phyloP scores from a whole-genome alignment of 2,888 invertebrate genomes.

The Eurois occulta region DNA sequence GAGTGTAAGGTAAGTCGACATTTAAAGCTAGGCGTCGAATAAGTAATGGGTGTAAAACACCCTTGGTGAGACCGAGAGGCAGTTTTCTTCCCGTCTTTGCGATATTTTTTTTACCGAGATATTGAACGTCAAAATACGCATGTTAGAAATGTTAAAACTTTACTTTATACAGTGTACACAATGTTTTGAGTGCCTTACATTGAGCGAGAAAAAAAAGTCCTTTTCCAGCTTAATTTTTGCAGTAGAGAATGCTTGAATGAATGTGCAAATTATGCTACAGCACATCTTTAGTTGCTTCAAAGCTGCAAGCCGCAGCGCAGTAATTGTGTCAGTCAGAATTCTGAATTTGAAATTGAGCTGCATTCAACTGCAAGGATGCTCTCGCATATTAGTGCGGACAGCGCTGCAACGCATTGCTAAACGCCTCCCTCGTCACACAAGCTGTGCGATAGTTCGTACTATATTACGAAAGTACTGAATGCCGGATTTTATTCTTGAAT shows the following conservation, averaged over 20 bases:
- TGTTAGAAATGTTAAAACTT: neutral
- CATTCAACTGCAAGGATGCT: neutral
- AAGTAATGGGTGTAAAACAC: neutral
- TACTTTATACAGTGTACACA: neutral
- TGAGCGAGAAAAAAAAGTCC: no score
- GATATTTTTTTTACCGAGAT: neutral
- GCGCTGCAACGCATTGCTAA: no score
- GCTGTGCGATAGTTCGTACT: no score
- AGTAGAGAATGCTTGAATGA: no score
- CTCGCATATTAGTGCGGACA: neutral
- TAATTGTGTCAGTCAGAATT: neutral
- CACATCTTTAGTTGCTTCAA: neutral
- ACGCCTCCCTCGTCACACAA: no score
- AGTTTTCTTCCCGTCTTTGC: neutral
- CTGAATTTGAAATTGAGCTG: neutral
- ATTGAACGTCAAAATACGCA: neutral
- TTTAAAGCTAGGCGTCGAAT: neutral
- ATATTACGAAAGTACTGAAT: no score
- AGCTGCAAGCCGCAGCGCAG: neutral
- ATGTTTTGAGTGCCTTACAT: no score
- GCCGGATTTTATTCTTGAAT: no score
- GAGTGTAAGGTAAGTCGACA: conserved; percentile 92
- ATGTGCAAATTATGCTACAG: neutral
- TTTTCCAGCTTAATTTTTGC: no score
- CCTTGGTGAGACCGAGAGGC: neutral